phyloP scores from a whole-genome alignment of 2,113 vertebrate genomes.

The Pantherophis guttatus region DNA sequence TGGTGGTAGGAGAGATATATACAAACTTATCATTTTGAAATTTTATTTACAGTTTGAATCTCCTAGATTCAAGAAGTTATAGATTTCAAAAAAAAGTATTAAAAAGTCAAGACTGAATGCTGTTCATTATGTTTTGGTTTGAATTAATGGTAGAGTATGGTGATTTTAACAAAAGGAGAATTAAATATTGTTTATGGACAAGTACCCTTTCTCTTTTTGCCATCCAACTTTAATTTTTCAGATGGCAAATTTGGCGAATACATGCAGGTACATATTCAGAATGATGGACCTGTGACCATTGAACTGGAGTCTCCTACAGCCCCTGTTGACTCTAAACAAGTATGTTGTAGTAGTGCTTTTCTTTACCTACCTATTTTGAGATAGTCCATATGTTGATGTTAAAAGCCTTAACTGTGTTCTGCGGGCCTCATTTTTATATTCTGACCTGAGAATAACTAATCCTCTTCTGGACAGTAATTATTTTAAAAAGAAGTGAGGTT shows the following conservation, averaged over 20 bases:
- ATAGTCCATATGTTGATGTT: background rate
- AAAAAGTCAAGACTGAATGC: background rate
- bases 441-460: background rate
- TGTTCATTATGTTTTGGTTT: background rate
- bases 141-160: background rate
- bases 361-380: background rate
- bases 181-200: background rate
- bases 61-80: background rate
- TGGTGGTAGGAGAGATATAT: background rate
- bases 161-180: background rate
- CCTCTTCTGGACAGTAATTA: background rate
- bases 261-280: slow-evolving; percentile 97
- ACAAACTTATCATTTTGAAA: background rate
- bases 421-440: background rate
- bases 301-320: slow-evolving; percentile 83
- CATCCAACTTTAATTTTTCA: slow-evolving; percentile 56
- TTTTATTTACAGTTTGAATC: background rate
- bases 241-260: slow-evolving; percentile 91
- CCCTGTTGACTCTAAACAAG: slow-evolving; percentile 84
- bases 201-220: background rate
- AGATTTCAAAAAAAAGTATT: background rate
- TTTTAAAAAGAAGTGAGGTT: background rate
- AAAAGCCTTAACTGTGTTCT: background rate
- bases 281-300: slow-evolving; percentile 94
- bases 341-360: slow-evolving; percentile 53